A percentile compares a stretch with the other conserved stretches of the same genome.
phyloP scores from a whole-genome alignment of 2,113 vertebrate species.

The Eubucco bourcierii region DNA sequence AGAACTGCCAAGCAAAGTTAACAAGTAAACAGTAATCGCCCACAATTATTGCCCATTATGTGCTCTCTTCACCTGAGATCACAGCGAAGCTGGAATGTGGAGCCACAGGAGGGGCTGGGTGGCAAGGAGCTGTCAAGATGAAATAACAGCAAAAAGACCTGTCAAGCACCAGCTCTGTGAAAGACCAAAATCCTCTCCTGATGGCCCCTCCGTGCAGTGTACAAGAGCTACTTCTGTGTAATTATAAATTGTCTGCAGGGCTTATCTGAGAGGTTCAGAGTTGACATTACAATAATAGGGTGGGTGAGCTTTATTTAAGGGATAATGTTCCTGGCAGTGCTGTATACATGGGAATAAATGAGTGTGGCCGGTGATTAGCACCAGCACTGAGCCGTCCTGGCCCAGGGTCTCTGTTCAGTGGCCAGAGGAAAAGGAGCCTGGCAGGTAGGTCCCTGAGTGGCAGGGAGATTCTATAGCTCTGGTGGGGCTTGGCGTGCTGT shows the following conservation, averaged over 20 bases:
- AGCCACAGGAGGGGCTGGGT: conserved; percentile 60
- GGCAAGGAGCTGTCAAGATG: conserved; percentile 65
- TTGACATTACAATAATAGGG: conserved; percentile 52
- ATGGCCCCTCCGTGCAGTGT: not conserved
- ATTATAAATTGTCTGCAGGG: conserved; percentile 65
- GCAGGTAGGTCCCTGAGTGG: not conserved
- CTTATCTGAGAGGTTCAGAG: conserved; percentile 32
- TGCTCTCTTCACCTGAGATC: conserved; percentile 75
- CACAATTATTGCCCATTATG: conserved; percentile 79
- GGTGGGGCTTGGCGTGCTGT: fast-evolving
- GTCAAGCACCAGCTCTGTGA: conserved; percentile 12
- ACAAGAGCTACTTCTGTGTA: conserved; percentile 38
- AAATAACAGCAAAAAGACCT: conserved; percentile 38
- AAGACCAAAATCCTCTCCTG: conserved; percentile 36
- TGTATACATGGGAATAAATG: not conserved
- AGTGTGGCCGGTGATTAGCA: not conserved
- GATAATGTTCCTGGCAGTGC: not conserved
- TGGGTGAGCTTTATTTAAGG: conserved; percentile 53
- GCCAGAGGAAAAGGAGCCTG: not conserved
- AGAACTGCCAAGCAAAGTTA: conserved; percentile 50
- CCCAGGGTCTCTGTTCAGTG: not conserved
- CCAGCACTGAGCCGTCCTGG: fast-evolving
- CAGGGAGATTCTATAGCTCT: not conserved
- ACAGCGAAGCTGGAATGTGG: conserved; percentile 52
- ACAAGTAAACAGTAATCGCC: conserved; percentile 70